A percentile compares a stretch with the other conserved stretches of the same genome.
Conservation (phyloP, 1,140 invertebrate genomes). For the Cherax destructor region DNA sequence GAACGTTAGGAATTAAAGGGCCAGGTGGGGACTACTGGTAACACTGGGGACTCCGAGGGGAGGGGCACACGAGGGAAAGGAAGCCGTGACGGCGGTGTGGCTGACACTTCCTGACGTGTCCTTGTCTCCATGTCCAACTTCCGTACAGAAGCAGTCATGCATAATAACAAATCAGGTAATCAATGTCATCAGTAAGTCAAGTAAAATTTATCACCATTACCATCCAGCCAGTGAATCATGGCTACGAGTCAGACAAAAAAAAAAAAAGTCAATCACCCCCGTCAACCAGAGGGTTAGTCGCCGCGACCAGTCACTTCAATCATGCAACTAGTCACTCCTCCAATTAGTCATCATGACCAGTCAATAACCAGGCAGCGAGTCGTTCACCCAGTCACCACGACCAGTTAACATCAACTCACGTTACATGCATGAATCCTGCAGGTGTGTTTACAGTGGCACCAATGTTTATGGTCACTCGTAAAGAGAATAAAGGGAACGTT, state of each 20-base stretch:
- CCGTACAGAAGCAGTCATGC: neutral
- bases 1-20: too few species aligned
- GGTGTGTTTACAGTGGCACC: too few species aligned
- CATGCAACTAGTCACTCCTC: too few species aligned
- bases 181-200: too few species aligned
- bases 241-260: too few species aligned
- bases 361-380: neutral
- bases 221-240: too few species aligned
- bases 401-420: neutral
- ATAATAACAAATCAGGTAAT: neutral
- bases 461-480: slow-evolving; percentile 6
- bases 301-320: too few species aligned
- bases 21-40: too few species aligned
- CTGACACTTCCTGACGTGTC: neutral
- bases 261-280: too few species aligned
- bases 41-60: neutral
- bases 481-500: neutral
- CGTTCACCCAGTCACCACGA: neutral
- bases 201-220: too few species aligned
- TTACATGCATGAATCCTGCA: neutral
- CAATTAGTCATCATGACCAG: neutral
- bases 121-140: neutral
- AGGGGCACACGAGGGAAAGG: neutral
- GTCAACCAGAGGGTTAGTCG: too few species aligned
- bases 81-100: neutral